Evolutionary conservation across 2,888 invertebrate genomes (phyloP).

Genomic region (Drosophila colorata): DNA sequence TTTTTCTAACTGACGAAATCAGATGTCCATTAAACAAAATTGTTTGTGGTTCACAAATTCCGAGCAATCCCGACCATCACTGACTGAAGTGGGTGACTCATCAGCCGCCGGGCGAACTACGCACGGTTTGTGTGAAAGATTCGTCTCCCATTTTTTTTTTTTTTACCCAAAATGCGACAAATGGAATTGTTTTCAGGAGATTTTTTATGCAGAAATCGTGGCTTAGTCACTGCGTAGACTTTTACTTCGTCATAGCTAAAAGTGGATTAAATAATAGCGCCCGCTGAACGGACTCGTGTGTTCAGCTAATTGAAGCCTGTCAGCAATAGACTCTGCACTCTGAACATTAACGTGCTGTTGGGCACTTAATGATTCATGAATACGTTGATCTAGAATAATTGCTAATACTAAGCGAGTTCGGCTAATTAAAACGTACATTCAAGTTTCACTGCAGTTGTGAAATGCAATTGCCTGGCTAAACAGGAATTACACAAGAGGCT

Average conservation of each 20-base stretch:
- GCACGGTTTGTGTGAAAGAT: slow-evolving; percentile 8
- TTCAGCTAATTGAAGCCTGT: slow-evolving; percentile 7
- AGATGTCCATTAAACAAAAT: background rate
- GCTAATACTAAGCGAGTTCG: background rate
- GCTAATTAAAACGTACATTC: background rate
- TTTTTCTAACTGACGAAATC: slow-evolving; percentile 24
- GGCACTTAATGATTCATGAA: slow-evolving; percentile 36
- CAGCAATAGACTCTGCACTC: background rate
- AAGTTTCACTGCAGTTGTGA: slow-evolving; percentile 1
- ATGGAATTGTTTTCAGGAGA: slow-evolving; percentile 1
- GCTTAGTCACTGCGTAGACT: slow-evolving; percentile 14
- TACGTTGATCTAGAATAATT: slow-evolving; percentile 16
- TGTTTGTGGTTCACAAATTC: background rate
- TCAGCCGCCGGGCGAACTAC: background rate
- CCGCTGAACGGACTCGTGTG: background rate
- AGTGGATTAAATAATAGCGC: slow-evolving; percentile 11
- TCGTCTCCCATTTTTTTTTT: background rate
- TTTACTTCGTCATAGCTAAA: slow-evolving; percentile 23
- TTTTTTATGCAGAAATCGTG: background rate
- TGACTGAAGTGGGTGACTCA: slow-evolving; percentile 18
- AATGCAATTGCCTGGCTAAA: background rate
- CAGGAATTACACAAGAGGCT: background rate
- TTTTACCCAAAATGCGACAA: background rate
- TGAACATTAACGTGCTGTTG: slow-evolving; percentile 17
- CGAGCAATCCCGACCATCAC: background rate